Conservation (phyloP, 2,888 invertebrate genomes). For the Drosophila suboccidentalis region DNA sequence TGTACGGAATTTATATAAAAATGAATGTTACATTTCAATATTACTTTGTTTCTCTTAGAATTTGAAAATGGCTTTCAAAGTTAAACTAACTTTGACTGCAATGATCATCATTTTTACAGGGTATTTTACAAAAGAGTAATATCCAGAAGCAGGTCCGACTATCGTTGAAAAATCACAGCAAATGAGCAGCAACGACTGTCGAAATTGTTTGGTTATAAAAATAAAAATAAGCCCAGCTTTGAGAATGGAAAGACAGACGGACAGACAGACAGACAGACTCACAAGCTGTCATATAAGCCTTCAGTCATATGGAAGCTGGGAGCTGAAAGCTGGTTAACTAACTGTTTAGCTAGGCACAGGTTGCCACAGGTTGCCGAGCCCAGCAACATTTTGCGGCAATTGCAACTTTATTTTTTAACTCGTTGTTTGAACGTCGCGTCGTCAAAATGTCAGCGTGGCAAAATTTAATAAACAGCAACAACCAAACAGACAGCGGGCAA, state of each 20-base stretch:
- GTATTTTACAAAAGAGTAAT: constrained; percentile 8
- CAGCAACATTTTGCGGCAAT: constrained; percentile 77
- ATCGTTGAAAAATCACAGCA: constrained; percentile 56
- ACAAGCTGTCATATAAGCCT: constrained; percentile 61
- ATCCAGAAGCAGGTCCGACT: background rate
- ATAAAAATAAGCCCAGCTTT: constrained; percentile 55
- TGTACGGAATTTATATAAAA: background rate
- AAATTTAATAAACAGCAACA: constrained; percentile 73
- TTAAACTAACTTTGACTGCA: background rate
- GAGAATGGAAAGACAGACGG: constrained; percentile 25
- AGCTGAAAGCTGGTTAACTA: constrained; percentile 51
- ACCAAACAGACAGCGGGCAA: constrained; percentile 46
- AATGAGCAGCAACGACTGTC: constrained; percentile 75
- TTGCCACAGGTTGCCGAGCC: constrained; percentile 62
- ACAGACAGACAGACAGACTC: background rate
- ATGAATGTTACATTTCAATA: background rate
- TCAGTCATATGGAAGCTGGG: constrained; percentile 66
- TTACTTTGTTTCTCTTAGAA: background rate
- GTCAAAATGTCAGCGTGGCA: constrained; percentile 74
- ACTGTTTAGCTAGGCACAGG: constrained; percentile 32
- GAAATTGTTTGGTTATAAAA: constrained; percentile 74
- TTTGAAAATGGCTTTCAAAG: background rate
- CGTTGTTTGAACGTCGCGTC: constrained; percentile 42
- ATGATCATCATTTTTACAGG: constrained; percentile 6
- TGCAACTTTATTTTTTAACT: constrained; percentile 77